Percentiles rank a stretch among this genome's conserved stretches.
These are phyloP conservation scores for Eupeodes latifasciatus DNA, from an alignment of 2,888 invertebrate species.

Conservation along the genomic window DNA sequence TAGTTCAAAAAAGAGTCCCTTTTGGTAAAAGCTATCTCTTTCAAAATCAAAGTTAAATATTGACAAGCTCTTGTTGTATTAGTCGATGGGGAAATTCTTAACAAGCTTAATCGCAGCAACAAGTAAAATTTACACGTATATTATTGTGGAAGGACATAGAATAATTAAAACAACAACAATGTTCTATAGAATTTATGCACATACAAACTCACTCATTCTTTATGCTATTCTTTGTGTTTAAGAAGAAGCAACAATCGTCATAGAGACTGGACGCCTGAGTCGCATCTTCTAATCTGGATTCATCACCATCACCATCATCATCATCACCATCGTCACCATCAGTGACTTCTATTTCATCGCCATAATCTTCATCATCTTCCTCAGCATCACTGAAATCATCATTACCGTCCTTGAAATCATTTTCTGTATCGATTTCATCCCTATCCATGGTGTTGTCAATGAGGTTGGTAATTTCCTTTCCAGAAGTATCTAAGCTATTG, in stretches of 20 bases:
- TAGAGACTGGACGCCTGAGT: slow-evolving; percentile 79
- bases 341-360: not conserved
- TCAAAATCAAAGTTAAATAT: slow-evolving; percentile 5
- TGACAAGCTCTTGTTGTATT: not conserved
- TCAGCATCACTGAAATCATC: not conserved
- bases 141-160: not conserved
- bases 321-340: slow-evolving; percentile 31
- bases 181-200: not conserved
- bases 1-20: not conserved
- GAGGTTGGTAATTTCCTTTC: slow-evolving; percentile 15
- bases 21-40: not conserved
- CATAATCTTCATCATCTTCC: slow-evolving; percentile 7
- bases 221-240: slow-evolving; percentile 77
- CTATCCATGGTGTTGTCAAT: slow-evolving; percentile 3
- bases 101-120: not conserved
- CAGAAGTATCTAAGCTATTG: slow-evolving; percentile 24
- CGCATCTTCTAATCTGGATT: slow-evolving; percentile 66
- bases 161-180: not conserved
- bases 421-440: slow-evolving; percentile 10
- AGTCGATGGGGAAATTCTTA: not conserved
- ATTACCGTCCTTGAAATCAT: slow-evolving; percentile 14
- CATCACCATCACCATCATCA: slow-evolving; percentile 40
- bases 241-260: slow-evolving; percentile 79
- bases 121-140: not conserved
- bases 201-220: slow-evolving; percentile 81